Percentiles rank a stretch among this genome's conserved stretches.
phyloP scores from a whole-genome alignment of 2,888 invertebrate genomes.

The Lysandra bellargus region DNA sequence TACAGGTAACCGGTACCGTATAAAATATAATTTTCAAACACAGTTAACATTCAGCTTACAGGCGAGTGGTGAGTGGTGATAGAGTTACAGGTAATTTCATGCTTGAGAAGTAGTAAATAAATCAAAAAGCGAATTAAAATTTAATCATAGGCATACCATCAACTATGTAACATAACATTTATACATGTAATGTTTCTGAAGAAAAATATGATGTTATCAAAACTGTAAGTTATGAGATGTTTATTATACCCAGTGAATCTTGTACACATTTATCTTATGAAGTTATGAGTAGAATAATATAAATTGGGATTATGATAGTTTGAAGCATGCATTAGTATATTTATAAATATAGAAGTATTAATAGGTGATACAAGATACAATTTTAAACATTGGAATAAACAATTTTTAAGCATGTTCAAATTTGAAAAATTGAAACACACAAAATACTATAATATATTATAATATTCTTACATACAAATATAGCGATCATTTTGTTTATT shows the following conservation, averaged over 20 bases:
- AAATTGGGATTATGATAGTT: neutral
- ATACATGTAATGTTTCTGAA: neutral
- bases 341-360: slow-evolving; percentile 5
- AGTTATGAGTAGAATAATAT: slow-evolving; percentile 16
- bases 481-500: neutral
- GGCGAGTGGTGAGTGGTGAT: neutral
- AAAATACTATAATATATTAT: neutral
- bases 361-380: neutral
- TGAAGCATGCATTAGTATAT: neutral
- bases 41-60: neutral
- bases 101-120: neutral
- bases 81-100: neutral
- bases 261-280: neutral
- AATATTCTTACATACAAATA: neutral
- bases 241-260: neutral
- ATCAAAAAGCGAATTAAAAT: neutral
- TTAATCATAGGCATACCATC: neutral
- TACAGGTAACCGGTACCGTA: neutral
- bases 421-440: neutral
- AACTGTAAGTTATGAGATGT: neutral
- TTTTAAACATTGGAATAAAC: neutral
- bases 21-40: neutral
- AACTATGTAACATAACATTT: neutral
- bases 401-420: slow-evolving; percentile 1
- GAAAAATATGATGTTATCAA: neutral